Conservation (phyloP, 2,888 invertebrate genomes). For the Lycia hirtaria region DNA sequence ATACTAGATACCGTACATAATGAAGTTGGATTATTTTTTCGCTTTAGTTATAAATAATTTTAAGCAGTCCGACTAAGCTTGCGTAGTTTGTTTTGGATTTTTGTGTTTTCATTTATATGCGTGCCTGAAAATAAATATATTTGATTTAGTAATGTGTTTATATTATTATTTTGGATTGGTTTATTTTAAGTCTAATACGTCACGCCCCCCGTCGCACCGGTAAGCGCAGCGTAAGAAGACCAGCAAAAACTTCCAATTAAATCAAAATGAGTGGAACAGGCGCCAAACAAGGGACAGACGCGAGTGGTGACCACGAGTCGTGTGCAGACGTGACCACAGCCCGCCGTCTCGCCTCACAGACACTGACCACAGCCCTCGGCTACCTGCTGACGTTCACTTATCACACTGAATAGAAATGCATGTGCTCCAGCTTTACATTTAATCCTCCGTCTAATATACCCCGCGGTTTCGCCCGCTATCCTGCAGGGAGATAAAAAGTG, state of each 20-base stretch:
- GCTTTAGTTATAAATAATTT: no score
- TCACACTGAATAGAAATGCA: background rate
- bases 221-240: no score
- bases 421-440: background rate
- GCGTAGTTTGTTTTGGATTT: no score
- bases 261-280: background rate
- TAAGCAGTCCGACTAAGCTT: no score
- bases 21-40: background rate
- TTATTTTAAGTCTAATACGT: no score
- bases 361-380: slow-evolving; percentile 15
- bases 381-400: slow-evolving; percentile 10
- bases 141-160: no score
- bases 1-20: background rate
- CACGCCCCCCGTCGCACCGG: no score
- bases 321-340: slow-evolving; percentile 46
- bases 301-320: slow-evolving; percentile 29
- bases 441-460: background rate
- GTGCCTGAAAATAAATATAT: no score
- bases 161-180: no score
- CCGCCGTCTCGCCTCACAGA: slow-evolving; percentile 25
- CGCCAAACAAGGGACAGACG: background rate
- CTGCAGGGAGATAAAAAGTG: no score
- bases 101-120: no score
- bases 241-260: background rate
- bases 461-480: no score